Base-by-base conservation (phyloP, 2,888 invertebrate genomes). In the Campopleginae sp. region DNA sequence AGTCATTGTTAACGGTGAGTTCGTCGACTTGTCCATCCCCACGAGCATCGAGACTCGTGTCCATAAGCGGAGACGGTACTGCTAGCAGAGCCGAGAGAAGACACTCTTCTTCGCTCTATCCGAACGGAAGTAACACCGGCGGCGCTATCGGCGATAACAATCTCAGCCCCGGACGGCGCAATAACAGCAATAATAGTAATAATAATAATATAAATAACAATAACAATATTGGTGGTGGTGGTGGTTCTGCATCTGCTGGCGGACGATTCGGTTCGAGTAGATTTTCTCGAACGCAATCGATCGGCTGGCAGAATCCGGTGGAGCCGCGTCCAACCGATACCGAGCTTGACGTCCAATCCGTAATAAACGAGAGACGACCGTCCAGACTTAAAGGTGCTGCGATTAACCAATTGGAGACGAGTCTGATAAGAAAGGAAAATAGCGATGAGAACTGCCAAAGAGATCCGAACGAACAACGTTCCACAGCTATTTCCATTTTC, bases 351-450 rank as follows among this genome's bases (percentile, higher is more conserved):
- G 93, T 93, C 66, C 93, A 93, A 79, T 93, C 93, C 6, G 87
- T 93, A 51, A 93, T 93, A 70, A 93, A 93, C 88, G 93, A 93
- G 89, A 90, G 93, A 81, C 91, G 93, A 81, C 93, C 93, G 85
- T 91, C 93, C 84, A 92, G 90, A 81, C 80, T 93, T 63, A 93
- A 91, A 74, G 87, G 88, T 61, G 19, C 79, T 61, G 19, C 79
- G 51, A 88, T 68, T 23, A 54, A 44, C 23, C 65, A 76, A 66
- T 71, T 58, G 38, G 75, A 84, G 38, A 81, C 54, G 68, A 31
- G 61, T 31, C 61, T 63, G 31, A 44, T 63, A 14, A 54, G 27
- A 12, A 23, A 46, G 1, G 74, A 61, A 12, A 46, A 63, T 38
- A 17, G 0, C 27, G 71, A 68, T 65, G 76, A 80, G 46, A 51